Percentiles rank a stretch among this genome's conserved stretches.
These are phyloP conservation scores for Chalcosyrphus nemorum DNA, from an alignment of 2,888 invertebrate species.

Conservation along the genomic window DNA sequence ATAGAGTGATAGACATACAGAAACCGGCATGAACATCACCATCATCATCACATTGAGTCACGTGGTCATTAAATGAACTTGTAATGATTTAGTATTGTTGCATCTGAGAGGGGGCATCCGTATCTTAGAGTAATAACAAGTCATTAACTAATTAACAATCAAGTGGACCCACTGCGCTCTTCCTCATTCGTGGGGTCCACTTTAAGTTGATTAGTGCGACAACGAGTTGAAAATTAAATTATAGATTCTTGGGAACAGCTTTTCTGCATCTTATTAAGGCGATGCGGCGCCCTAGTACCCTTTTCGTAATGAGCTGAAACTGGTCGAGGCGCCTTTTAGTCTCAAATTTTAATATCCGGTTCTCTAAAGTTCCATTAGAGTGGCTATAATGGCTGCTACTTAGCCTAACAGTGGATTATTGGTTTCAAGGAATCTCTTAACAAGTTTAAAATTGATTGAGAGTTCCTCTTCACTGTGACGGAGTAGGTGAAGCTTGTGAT, in stretches of 20 bases:
- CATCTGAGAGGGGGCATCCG: background rate
- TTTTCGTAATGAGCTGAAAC: background rate
- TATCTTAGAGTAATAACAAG: background rate
- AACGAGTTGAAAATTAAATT: background rate
- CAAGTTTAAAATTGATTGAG: background rate
- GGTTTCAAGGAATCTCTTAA: background rate
- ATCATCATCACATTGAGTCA: slow-evolving; percentile 24
- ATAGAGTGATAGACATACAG: background rate
- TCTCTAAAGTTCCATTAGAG: no score
- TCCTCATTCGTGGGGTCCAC: slow-evolving; percentile 4
- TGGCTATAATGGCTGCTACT: no score
- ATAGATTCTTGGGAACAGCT: background rate
- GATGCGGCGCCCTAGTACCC: background rate
- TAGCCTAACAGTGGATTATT: no score
- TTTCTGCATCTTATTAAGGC: background rate
- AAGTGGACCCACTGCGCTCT: background rate
- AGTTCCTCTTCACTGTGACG: background rate
- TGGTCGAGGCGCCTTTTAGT: background rate
- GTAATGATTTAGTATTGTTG: background rate
- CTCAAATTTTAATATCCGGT: background rate
- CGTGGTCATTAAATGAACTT: slow-evolving; percentile 30
- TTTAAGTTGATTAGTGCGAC: background rate
- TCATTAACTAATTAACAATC: slow-evolving; percentile 22
- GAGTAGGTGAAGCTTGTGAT: slow-evolving; percentile 7
- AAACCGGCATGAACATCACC: background rate